phyloP scores from a whole-genome alignment of 2,113 vertebrate genomes.

The Microtus richardsoni region DNA sequence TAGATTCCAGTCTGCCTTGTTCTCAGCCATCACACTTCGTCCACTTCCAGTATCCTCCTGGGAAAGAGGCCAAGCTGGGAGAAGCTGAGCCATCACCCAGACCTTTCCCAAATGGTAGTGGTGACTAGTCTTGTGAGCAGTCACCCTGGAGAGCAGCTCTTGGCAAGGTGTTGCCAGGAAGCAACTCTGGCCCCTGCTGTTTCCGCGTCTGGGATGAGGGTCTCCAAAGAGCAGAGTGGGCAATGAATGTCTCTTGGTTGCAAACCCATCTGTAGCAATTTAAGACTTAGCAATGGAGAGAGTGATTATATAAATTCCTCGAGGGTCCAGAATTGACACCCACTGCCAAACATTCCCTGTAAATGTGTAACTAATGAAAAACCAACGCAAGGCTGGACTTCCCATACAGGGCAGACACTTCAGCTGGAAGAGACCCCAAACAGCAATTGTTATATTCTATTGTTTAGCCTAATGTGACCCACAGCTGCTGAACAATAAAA shows the following conservation, averaged over 20 bases:
- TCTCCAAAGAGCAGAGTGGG: not conserved
- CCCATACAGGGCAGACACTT: not conserved
- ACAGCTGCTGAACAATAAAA: constrained; percentile 49
- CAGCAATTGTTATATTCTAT: not conserved
- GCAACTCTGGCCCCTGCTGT: not conserved
- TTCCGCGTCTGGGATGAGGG: not conserved
- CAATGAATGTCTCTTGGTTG: not conserved
- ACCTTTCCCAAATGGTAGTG: not conserved
- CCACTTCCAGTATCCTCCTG: constrained; percentile 48
- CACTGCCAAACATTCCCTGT: not conserved
- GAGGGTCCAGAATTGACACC: not conserved
- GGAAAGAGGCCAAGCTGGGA: constrained; percentile 17
- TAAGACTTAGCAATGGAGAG: not conserved
- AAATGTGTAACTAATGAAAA: constrained; percentile 52
- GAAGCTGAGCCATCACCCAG: not conserved
- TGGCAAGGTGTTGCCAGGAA: constrained; percentile 46
- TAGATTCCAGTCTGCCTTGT: not conserved
- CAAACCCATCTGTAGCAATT: not conserved
- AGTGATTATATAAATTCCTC: not conserved
- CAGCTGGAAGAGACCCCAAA: constrained; percentile 42
- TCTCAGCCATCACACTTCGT: constrained; percentile 37
- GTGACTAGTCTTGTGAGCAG: constrained; percentile 39
- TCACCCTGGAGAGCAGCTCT: not conserved
- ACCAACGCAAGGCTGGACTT: not conserved
- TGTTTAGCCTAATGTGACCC: constrained; percentile 24